These are phyloP conservation scores for Cataglyphis albicans DNA, from an alignment of 2,888 invertebrate genomes.

Conservation along the genomic window DNA sequence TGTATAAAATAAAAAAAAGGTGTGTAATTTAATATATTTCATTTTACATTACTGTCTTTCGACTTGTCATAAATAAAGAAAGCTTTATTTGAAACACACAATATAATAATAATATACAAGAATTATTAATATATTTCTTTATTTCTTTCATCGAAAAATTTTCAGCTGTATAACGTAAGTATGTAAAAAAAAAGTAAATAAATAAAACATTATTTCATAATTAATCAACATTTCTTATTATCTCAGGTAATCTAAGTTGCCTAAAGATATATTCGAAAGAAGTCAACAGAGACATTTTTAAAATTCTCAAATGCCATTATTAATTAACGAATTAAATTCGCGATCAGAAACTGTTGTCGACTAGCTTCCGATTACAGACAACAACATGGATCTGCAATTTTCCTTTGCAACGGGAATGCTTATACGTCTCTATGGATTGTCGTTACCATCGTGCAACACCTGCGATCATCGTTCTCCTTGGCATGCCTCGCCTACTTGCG, in stretches of 20 bases:
- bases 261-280: background rate
- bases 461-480: conserved; percentile 65
- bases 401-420: conserved; percentile 57
- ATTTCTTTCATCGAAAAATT: background rate
- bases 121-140: background rate
- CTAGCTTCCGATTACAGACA: conserved; percentile 61
- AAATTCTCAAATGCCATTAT: conserved; percentile 9
- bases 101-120: background rate
- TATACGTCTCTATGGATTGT: conserved; percentile 44
- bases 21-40: background rate
- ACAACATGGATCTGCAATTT: conserved; percentile 59
- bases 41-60: background rate
- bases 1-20: background rate
- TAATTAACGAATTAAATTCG: background rate
- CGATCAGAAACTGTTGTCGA: conserved; percentile 68
- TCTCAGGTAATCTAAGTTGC: background rate
- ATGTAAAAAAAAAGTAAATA: conserved; percentile 3
- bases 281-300: background rate
- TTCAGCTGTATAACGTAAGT: background rate
- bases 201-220: conserved; percentile 1
- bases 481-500: conserved; percentile 37
- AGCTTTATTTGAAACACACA: background rate
- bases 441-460: conserved; percentile 64
- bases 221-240: conserved; percentile 3
- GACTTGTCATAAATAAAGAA: background rate